A percentile compares a stretch with the other conserved stretches of the same genome.
Conservation (phyloP, 2,888 invertebrate genomes). For the Terebella lapidaria region DNA sequence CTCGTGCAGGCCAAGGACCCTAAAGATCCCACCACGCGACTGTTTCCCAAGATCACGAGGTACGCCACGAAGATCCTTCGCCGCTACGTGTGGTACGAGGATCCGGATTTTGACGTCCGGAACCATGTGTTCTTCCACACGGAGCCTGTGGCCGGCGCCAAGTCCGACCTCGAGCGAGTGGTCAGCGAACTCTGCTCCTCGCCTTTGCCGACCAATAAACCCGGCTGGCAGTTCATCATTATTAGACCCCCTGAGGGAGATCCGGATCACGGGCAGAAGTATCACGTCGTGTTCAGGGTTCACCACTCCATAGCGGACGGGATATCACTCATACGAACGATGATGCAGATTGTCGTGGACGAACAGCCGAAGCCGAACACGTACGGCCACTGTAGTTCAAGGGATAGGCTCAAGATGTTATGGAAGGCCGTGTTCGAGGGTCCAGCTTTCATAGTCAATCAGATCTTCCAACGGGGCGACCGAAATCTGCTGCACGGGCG, state of each 20-base stretch:
- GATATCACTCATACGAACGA: constrained; percentile 15
- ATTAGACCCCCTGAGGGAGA: constrained; percentile 1
- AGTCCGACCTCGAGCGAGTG: constrained; percentile 10
- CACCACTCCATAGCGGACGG: constrained; percentile 25
- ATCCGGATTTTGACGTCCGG: constrained; percentile 16
- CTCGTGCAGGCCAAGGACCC: constrained; percentile 13
- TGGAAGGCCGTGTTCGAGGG: constrained; percentile 12
- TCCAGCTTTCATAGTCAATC: constrained; percentile 16
- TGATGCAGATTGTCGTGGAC: constrained; percentile 20
- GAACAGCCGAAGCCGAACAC: constrained; percentile 3
- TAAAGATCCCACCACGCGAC: constrained; percentile 6
- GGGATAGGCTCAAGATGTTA: not conserved
- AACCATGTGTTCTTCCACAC: constrained; percentile 18
- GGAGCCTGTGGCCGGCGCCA: not conserved
- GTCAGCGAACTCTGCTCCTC: constrained; percentile 16
- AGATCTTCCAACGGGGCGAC: constrained; percentile 15
- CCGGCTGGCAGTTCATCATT: constrained; percentile 20
- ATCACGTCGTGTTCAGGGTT: constrained; percentile 14
- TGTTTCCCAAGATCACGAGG: constrained; percentile 13
- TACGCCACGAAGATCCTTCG: constrained; percentile 17
- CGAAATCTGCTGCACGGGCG: constrained; percentile 19
- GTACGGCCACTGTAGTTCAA: constrained; percentile 13
- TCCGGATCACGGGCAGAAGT: not conserved
- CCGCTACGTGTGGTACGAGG: constrained; percentile 22
- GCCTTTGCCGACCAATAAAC: constrained; percentile 5